Evolutionary conservation across 2,113 vertebrate genomes (phyloP).

Genomic region (Pachyramphus minor): DNA sequence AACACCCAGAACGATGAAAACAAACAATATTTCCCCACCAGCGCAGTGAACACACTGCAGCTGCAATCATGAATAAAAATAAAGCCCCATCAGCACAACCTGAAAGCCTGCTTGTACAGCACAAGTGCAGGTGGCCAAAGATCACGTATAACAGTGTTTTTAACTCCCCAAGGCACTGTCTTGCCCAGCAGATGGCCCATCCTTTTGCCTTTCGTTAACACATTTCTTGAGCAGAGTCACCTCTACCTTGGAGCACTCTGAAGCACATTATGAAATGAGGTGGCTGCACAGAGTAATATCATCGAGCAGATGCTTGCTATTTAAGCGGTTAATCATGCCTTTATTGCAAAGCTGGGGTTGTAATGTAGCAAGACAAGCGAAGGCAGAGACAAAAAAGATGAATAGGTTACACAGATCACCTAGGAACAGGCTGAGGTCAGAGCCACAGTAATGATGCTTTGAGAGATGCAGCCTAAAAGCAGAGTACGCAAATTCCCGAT

Average conservation of each 20-base stretch:
- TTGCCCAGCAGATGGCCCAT: not conserved
- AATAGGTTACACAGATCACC: not conserved
- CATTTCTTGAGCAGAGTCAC: not conserved
- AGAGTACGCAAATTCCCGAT: not conserved
- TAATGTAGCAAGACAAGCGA: not conserved
- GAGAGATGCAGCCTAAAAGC: not conserved
- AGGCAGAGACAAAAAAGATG: not conserved
- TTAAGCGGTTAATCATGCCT: not conserved
- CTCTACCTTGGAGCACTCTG: not conserved
- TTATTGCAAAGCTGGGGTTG: not conserved
- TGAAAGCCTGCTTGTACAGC: not conserved
- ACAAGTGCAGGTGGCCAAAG: not conserved
- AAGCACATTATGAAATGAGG: not conserved
- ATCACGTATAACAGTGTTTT: not conserved
- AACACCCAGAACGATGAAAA: not conserved
- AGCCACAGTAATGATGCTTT: not conserved
- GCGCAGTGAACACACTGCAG: not conserved
- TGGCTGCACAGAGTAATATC: not conserved
- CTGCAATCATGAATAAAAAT: not conserved
- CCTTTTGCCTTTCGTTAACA: not conserved
- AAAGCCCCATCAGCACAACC: not conserved
- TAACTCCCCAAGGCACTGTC: not conserved
- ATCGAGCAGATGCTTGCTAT: not conserved
- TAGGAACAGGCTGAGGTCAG: not conserved
- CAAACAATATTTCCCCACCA: not conserved